Percentiles rank a stretch among this genome's conserved stretches.
Evolutionary conservation across 2,797 vertebrate genomes (phyloP).

Genomic region (Alauda arvensis): DNA sequence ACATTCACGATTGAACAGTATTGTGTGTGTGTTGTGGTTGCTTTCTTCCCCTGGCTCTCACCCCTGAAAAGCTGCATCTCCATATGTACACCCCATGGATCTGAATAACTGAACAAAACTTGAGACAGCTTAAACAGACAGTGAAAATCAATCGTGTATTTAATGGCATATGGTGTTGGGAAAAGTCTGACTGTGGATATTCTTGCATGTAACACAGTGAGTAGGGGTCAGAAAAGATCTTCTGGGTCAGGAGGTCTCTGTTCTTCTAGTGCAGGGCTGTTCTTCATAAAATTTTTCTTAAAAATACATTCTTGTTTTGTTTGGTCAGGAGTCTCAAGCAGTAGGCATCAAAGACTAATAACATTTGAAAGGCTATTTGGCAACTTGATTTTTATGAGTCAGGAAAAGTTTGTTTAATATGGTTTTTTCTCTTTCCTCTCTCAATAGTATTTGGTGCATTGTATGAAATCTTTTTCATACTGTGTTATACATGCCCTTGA

Average conservation of each 20-base stretch:
- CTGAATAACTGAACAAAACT: not conserved
- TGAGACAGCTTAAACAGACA: not conserved
- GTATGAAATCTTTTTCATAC: not conserved
- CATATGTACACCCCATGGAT: not conserved
- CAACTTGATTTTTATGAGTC: not conserved
- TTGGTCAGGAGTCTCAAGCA: not conserved
- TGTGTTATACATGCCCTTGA: not conserved
- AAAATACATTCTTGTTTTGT: not conserved
- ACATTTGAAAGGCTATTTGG: not conserved
- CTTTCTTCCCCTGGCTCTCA: not conserved
- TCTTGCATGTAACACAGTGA: not conserved
- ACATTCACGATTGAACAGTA: not conserved
- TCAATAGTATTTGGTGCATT: not conserved
- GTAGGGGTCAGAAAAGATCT: not conserved
- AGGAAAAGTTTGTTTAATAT: not conserved
- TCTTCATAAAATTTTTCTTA: not conserved
- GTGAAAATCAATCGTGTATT: not conserved
- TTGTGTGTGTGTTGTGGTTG: not conserved
- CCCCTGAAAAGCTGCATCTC: not conserved
- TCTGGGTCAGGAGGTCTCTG: fast-evolving
- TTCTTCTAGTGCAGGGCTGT: not conserved
- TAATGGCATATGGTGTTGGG: not conserved
- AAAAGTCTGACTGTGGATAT: not conserved
- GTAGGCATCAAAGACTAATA: not conserved
- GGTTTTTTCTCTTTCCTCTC: not conserved